phyloP scores from a whole-genome alignment of 2,888 invertebrate species.

The Cylloceria caligata region DNA sequence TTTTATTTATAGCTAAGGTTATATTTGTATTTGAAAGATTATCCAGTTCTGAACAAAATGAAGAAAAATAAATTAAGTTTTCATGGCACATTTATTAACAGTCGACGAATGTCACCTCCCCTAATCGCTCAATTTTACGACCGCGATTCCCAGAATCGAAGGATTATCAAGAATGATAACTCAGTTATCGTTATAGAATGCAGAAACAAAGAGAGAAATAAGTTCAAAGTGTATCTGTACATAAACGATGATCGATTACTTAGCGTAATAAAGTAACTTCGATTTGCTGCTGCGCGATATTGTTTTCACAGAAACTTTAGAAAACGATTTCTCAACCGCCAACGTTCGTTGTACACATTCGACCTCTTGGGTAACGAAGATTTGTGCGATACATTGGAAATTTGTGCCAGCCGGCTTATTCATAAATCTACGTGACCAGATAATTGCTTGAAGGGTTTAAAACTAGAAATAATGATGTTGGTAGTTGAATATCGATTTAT shows the following conservation, averaged over 20 bases:
- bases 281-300: background rate
- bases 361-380: background rate
- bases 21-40: conserved; percentile 21
- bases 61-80: conserved; percentile 39
- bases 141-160: background rate
- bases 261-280: conserved; percentile 81
- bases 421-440: background rate
- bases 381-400: background rate
- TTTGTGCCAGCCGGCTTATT: background rate
- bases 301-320: background rate
- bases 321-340: background rate
- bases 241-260: conserved; percentile 92
- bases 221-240: conserved; percentile 92
- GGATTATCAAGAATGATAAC: conserved; percentile 87
- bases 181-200: conserved; percentile 95
- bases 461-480: background rate
- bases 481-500: background rate
- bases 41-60: background rate
- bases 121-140: conserved; percentile 75
- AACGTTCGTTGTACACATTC: conserved; percentile 1
- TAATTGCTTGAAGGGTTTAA: background rate
- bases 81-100: conserved; percentile 1
- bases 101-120: background rate
- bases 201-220: conserved; percentile 88
- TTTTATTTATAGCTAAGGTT: conserved; percentile 38